A percentile compares a stretch with the other conserved stretches of the same genome.
phyloP scores from a whole-genome alignment of 2,797 vertebrate genomes.

The Pseudotriccus pelzelni region DNA sequence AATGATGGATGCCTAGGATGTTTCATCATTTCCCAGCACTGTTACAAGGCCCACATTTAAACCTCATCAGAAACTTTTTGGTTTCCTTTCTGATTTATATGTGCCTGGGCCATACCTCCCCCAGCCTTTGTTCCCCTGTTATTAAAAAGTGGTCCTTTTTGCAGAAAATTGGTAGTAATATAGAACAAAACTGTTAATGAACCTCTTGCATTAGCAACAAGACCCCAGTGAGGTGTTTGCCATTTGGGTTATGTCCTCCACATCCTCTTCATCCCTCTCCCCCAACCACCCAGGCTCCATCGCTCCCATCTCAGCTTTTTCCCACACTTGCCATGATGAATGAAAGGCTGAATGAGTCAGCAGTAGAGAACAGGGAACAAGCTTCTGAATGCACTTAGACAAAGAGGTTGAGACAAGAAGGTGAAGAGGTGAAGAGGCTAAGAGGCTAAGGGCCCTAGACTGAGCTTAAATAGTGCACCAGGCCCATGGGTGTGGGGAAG shows the following conservation, averaged over 20 bases:
- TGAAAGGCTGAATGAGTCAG: background rate
- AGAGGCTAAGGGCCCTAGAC: background rate
- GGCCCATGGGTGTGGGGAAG: background rate
- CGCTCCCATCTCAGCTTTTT: background rate
- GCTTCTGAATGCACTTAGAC: background rate
- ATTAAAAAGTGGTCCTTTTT: background rate
- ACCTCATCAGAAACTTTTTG: slow-evolving; percentile 58
- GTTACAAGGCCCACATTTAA: slow-evolving; percentile 51
- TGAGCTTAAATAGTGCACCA: background rate
- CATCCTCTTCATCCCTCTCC: background rate
- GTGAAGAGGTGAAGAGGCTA: background rate
- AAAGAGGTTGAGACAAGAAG: background rate
- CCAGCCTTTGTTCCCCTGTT: slow-evolving; percentile 6
- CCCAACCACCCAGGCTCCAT: background rate
- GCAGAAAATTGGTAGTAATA: background rate
- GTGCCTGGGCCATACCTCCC: background rate
- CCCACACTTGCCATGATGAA: background rate
- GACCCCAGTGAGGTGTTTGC: background rate
- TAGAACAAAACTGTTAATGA: background rate
- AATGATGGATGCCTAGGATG: slow-evolving; percentile 67
- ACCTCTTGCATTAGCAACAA: background rate
- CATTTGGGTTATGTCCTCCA: accelerated
- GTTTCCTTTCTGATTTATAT: slow-evolving; percentile 63
- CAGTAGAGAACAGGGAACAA: background rate
- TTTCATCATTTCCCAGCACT: slow-evolving; percentile 69